Base-by-base conservation (phyloP, 2,888 invertebrate species). In the Alitta virens region DNA sequence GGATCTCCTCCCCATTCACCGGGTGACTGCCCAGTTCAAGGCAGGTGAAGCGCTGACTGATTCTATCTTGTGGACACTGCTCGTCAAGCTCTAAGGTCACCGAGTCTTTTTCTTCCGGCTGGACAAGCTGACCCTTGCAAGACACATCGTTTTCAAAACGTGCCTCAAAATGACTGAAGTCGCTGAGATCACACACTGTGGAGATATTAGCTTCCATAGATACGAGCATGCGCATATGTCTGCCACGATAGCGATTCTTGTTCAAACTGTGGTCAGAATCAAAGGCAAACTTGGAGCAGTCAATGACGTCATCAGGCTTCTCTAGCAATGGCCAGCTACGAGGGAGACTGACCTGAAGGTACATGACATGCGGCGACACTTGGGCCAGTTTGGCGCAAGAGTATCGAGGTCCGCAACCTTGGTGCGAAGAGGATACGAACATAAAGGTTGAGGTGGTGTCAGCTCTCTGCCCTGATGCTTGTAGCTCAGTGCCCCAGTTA, bases 321-420 rank as follows among this genome's bases (percentile, higher is more conserved):
- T 27, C 18, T 23, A 66, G 60, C 51, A 67, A 58, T 2, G 67
- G 67, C 67, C 67, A 67, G 14, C 18, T 27, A 16, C 38, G 51
- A 12, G 33, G 24, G n/a, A 33, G 18, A 49, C 67, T 65, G n/a
- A 67, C 16, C 33, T 65, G 55, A n/a, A 67, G 23, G 50, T 55
- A 60, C 49, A 67, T 33, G n/a, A 61, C 59, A 7, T 56, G 42
- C 16, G 54, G 46, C 2, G 53, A 53, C 23, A 54, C 54, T 60
- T 64, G 63, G 26, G 58, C 52, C 26, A 69, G 46, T 21, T 62
- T 40, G 3, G 56, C 60, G 43, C 70, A 70, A 9, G 55, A 55
- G 58, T 68, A 70, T 16, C 70, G 38, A 7, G 67, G 62, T 21
- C 61, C 25, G 40, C 70, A 70, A 3, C 70, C 70, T 26, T 67